Conservation (phyloP, 2,888 invertebrate species). For the Yponomeuta plumbellus region DNA sequence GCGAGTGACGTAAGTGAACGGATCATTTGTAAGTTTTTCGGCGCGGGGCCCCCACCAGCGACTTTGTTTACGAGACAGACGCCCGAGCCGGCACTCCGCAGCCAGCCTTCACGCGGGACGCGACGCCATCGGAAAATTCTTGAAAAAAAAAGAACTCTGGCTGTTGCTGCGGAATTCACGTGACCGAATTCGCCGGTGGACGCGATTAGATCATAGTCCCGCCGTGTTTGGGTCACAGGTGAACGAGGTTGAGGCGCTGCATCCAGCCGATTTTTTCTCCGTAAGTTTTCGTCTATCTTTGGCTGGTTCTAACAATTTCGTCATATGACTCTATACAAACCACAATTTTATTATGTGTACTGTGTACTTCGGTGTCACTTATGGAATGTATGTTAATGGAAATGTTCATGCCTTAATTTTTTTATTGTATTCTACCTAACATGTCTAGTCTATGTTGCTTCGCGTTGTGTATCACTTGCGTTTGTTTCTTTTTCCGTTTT, state of each 20-base stretch:
- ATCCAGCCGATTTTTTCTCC: constrained; percentile 8
- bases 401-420: not conserved
- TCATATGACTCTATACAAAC: not conserved
- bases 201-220: not conserved
- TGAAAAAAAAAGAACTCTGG: not conserved
- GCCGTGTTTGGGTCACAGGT: not conserved
- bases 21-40: constrained; percentile 67
- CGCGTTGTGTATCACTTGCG: constrained; percentile 57
- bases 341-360: too few relatives aligned
- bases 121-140: constrained; percentile 33
- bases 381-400: constrained; percentile 11
- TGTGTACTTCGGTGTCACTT: not conserved
- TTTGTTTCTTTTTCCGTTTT: constrained; percentile 44
- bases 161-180: constrained; percentile 4
- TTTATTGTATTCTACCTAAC: not conserved
- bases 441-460: not conserved
- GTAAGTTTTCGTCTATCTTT: constrained; percentile 9
- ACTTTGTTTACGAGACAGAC: constrained; percentile 69
- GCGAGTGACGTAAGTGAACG: constrained; percentile 63
- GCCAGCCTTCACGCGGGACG: constrained; percentile 61
- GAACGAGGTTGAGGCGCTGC: constrained; percentile 7
- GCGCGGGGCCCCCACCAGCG: constrained; percentile 68
- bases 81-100: constrained; percentile 65
- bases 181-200: not conserved
- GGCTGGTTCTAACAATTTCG: constrained; percentile 6